Evolutionary conservation across 2,888 invertebrate species (phyloP).

Genomic region (Conistra vaccinii): DNA sequence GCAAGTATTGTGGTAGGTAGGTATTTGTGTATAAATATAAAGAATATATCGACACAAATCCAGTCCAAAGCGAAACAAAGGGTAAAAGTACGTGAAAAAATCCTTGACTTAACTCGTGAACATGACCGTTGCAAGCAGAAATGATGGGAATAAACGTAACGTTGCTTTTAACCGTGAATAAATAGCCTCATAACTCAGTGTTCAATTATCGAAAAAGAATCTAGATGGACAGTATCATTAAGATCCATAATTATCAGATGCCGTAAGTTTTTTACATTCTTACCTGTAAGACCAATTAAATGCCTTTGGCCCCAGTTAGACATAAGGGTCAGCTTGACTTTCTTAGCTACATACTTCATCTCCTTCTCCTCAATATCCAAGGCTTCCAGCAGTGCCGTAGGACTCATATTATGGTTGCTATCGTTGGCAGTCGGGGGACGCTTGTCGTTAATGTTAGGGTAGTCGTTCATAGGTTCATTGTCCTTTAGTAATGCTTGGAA

Average conservation of each 20-base stretch:
- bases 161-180: not conserved
- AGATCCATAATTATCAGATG: not conserved
- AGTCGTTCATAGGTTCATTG: constrained; percentile 79
- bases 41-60: not conserved
- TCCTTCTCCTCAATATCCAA: constrained; percentile 73
- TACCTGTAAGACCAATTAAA: constrained; percentile 91
- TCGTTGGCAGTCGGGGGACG: constrained; percentile 92
- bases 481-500: constrained; percentile 85
- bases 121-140: not conserved
- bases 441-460: constrained; percentile 78
- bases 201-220: not conserved
- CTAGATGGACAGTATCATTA: not conserved
- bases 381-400: constrained; percentile 70
- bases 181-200: not conserved
- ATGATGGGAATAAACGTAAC: not conserved
- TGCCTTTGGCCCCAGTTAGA: constrained; percentile 92
- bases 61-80: not conserved
- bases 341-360: constrained; percentile 80
- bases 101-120: too few species aligned
- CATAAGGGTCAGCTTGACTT: constrained; percentile 90
- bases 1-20: too few species aligned
- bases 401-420: constrained; percentile 75
- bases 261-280: constrained; percentile 4
- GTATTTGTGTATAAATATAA: too few species aligned
- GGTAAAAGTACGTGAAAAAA: not conserved